phyloP scores from a whole-genome alignment of 2,888 invertebrate genomes.

The Vandiemenella viatica region DNA sequence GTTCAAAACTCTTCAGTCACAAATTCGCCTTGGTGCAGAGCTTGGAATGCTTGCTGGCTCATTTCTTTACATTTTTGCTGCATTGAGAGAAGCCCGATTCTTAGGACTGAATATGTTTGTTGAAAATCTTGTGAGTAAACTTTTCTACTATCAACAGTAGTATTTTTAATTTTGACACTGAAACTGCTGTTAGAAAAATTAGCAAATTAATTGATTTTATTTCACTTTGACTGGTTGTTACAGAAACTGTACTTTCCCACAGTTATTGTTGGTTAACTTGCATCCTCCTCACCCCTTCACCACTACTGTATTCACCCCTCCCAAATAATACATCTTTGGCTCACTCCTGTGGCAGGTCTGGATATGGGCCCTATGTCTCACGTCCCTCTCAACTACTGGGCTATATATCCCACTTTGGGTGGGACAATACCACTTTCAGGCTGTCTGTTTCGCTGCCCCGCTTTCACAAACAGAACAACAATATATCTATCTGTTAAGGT shows the following conservation, averaged over 20 bases:
- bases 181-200: background rate
- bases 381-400: too few relatives aligned
- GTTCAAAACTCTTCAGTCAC: slow-evolving; percentile 40
- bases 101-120: slow-evolving; percentile 87
- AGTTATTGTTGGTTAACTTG: background rate
- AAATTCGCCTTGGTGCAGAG: slow-evolving; percentile 64
- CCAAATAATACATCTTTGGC: too few relatives aligned
- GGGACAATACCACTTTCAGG: too few relatives aligned
- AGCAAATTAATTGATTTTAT: background rate
- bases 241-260: background rate
- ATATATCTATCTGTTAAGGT: too few relatives aligned
- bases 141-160: background rate
- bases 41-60: slow-evolving; percentile 66
- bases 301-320: too few relatives aligned
- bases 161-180: background rate
- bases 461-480: too few relatives aligned
- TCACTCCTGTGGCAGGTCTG: too few relatives aligned
- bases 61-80: slow-evolving; percentile 67
- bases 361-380: too few relatives aligned
- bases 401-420: too few relatives aligned
- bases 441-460: too few relatives aligned
- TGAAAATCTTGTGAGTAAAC: slow-evolving; percentile 62
- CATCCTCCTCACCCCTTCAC: too few relatives aligned
- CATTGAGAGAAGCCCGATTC: slow-evolving; percentile 75
- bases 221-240: background rate